phyloP scores from a whole-genome alignment of 2,797 vertebrate genomes.

The Cottoperca gobio region DNA sequence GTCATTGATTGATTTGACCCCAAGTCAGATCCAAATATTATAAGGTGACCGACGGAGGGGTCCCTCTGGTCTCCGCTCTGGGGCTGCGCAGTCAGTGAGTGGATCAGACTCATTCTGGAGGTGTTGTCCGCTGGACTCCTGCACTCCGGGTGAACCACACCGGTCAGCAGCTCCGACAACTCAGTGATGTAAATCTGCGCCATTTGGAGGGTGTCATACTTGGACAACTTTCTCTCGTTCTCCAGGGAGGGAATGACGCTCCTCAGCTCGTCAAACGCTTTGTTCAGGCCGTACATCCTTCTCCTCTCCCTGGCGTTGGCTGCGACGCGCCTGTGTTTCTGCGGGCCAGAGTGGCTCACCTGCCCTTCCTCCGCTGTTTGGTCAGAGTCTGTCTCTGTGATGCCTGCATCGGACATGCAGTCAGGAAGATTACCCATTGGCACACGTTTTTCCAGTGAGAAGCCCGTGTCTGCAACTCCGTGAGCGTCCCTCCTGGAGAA shows the following conservation, averaged over 20 bases:
- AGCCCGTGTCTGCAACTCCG: constrained; percentile 47
- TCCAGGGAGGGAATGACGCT: constrained; percentile 88
- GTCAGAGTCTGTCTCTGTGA: constrained; percentile 36
- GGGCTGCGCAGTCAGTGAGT: constrained; percentile 51
- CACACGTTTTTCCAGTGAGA: constrained; percentile 64
- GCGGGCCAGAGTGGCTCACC: constrained; percentile 66
- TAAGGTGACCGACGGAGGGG: constrained; percentile 70
- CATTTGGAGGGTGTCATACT: constrained; percentile 90
- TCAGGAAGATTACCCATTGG: constrained; percentile 55
- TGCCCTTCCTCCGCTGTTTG: constrained; percentile 38
- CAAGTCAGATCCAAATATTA: constrained; percentile 76
- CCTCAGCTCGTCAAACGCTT: constrained; percentile 87
- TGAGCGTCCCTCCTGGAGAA: constrained; percentile 68
- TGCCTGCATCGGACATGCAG: constrained; percentile 28
- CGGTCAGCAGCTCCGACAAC: constrained; percentile 84
- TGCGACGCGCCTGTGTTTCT: constrained; percentile 85
- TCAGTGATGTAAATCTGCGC: constrained; percentile 90
- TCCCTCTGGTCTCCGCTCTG: constrained; percentile 56
- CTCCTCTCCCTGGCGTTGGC: constrained; percentile 88
- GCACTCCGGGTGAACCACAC: constrained; percentile 78
- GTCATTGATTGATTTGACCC: constrained; percentile 56
- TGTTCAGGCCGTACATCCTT: constrained; percentile 89
- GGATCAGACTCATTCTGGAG: constrained; percentile 66
- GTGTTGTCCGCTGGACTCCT: constrained; percentile 61
- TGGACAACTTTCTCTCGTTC: constrained; percentile 88